Conservation (phyloP, 2,113 vertebrate genomes). For the Corythoichthys haematopterus region DNA sequence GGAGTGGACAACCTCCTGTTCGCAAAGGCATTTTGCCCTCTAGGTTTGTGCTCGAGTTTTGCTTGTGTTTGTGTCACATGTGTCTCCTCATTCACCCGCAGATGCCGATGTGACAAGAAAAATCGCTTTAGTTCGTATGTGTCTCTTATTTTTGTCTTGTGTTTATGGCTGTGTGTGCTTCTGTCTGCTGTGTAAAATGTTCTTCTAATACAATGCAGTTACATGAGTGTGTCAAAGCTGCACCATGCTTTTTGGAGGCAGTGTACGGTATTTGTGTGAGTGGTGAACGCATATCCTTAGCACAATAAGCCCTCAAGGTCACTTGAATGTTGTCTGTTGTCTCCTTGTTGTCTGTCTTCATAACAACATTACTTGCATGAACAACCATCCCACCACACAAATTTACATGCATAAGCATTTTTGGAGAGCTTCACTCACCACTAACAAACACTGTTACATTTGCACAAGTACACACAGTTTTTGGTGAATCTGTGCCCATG, state of each 20-base stretch:
- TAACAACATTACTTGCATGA: constrained; percentile 31
- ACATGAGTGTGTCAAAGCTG: constrained; percentile 25
- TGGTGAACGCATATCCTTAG: constrained; percentile 1
- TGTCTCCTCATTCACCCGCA: constrained; percentile 19
- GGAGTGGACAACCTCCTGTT: constrained; percentile 56
- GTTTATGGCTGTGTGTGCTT: constrained; percentile 25
- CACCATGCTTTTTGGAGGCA: constrained; percentile 1
- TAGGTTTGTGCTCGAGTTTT: constrained; percentile 33
- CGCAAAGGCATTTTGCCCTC: constrained; percentile 51
- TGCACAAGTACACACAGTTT: constrained; percentile 12
- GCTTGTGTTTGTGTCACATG: constrained; percentile 16
- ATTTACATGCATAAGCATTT: constrained; percentile 16
- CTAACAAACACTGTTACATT: constrained; percentile 4
- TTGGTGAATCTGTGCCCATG: constrained; percentile 38
- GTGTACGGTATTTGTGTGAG: not conserved
- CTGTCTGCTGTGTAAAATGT: constrained; percentile 16
- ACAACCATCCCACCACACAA: constrained; percentile 10
- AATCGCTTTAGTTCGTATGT: constrained; percentile 18
- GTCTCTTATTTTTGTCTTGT: constrained; percentile 17
- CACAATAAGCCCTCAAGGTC: constrained; percentile 29
- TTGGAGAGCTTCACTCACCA: not conserved
- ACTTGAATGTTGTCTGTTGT: constrained; percentile 21
- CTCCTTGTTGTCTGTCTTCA: constrained; percentile 34
- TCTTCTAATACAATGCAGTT: constrained; percentile 19
- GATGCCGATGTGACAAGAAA: constrained; percentile 30